Evolutionary conservation across 2,888 invertebrate species (phyloP).

Genomic region (Xanthostigma xanthostigma): DNA sequence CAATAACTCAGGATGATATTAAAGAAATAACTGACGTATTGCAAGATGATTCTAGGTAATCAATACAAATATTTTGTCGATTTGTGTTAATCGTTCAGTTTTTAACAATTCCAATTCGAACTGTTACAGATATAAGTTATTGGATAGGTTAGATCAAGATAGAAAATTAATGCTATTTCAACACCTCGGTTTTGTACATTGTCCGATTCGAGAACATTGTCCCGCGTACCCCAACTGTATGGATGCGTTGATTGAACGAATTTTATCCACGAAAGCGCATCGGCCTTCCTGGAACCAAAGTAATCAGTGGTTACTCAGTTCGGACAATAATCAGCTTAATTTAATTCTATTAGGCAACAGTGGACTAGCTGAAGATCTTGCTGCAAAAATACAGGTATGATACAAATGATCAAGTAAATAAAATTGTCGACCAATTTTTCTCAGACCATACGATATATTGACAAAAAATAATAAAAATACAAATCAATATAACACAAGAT

Average conservation of each 20-base stretch:
- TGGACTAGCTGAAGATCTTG: slow-evolving; percentile 74
- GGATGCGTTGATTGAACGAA: slow-evolving; percentile 59
- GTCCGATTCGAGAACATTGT: slow-evolving; percentile 87
- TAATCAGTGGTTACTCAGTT: slow-evolving; percentile 46
- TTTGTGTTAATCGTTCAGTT: neutral
- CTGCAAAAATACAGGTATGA: slow-evolving; percentile 59
- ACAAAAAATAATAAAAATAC: no score
- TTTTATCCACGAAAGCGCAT: slow-evolving; percentile 51
- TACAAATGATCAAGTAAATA: no score
- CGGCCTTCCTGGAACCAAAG: slow-evolving; percentile 48
- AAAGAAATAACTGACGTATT: slow-evolving; percentile 84
- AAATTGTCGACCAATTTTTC: no score
- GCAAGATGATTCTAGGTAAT: slow-evolving; percentile 77
- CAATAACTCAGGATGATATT: slow-evolving; percentile 87
- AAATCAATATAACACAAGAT: no score
- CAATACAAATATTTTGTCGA: slow-evolving; percentile 1
- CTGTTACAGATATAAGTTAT: slow-evolving; percentile 65
- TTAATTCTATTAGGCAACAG: slow-evolving; percentile 77
- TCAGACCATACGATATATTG: no score
- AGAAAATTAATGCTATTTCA: slow-evolving; percentile 87
- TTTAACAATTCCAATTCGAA: neutral
- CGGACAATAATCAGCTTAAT: slow-evolving; percentile 62
- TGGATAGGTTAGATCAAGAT: slow-evolving; percentile 89
- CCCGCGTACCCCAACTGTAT: slow-evolving; percentile 75
- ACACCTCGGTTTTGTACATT: slow-evolving; percentile 90